phyloP scores from a whole-genome alignment of 2,888 invertebrate genomes.

The Scaptodrosophila latifasciaeformis region DNA sequence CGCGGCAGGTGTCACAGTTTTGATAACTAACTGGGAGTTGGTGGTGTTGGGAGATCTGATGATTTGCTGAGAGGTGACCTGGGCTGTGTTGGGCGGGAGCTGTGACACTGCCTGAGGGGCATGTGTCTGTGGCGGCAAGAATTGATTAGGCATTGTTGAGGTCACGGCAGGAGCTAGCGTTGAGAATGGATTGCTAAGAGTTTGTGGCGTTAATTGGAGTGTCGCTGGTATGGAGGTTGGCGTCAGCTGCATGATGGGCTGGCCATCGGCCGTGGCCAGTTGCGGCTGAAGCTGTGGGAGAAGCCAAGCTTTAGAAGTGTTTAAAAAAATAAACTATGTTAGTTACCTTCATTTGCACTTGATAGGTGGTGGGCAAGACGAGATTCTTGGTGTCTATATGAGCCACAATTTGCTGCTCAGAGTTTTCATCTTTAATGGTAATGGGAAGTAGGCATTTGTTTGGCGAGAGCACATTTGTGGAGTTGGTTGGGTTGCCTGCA shows the following conservation, averaged over 20 bases:
- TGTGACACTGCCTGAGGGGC: conserved; percentile 30
- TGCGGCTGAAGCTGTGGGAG: conserved; percentile 70
- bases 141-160: conserved; percentile 32
- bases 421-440: conserved; percentile 73
- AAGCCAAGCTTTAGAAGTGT: background rate
- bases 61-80: conserved; percentile 47
- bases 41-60: conserved; percentile 13
- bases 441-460: conserved; percentile 74
- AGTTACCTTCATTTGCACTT: conserved; percentile 75
- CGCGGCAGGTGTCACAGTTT: background rate
- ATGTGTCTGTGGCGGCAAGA: conserved; percentile 29
- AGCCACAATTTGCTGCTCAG: conserved; percentile 74
- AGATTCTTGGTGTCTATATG: conserved; percentile 75
- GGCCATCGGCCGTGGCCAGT: conserved; percentile 74
- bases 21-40: background rate
- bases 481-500: conserved; percentile 11
- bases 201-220: conserved; percentile 70
- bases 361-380: conserved; percentile 74
- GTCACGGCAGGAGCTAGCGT: conserved; percentile 45
- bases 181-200: conserved; percentile 47
- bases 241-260: conserved; percentile 74
- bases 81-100: conserved; percentile 23
- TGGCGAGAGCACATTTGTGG: conserved; percentile 61
- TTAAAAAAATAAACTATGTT: background rate
- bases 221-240: conserved; percentile 74